These are phyloP conservation scores for Drosophila sechellia DNA, from an alignment of 1,140 invertebrate genomes.

Conservation along the genomic window DNA sequence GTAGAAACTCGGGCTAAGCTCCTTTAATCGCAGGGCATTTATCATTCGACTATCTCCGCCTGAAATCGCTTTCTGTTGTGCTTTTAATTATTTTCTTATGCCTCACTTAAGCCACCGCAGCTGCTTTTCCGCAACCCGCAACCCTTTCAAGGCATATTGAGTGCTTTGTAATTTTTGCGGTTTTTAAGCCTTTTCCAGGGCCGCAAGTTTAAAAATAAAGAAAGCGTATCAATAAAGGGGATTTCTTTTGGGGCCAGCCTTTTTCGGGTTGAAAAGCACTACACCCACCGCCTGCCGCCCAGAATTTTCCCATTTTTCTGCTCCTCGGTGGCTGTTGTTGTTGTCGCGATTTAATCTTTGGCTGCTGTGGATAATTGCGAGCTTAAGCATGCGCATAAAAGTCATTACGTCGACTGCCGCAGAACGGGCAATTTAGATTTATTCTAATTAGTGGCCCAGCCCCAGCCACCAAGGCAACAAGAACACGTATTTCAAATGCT, in stretches of 20 bases:
- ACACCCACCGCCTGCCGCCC: neutral
- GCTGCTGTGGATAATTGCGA: slow-evolving; percentile 79
- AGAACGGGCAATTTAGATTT: slow-evolving; percentile 81
- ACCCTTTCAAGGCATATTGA: slow-evolving; percentile 38
- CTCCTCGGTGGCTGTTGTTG: slow-evolving; percentile 12
- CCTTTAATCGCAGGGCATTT: slow-evolving; percentile 40
- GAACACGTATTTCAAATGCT: slow-evolving; percentile 68
- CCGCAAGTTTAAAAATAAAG: slow-evolving; percentile 39
- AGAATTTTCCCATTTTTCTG: slow-evolving; percentile 21
- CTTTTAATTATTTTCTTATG: slow-evolving; percentile 80
- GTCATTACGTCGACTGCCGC: slow-evolving; percentile 78
- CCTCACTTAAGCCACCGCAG: slow-evolving; percentile 59
- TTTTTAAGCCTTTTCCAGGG: slow-evolving; percentile 63
- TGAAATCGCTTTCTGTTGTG: slow-evolving; percentile 44
- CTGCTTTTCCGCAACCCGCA: neutral
- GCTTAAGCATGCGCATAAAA: slow-evolving; percentile 81
- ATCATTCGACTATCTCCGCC: slow-evolving; percentile 33
- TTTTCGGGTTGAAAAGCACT: neutral
- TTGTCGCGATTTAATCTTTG: slow-evolving; percentile 77
- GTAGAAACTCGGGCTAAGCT: neutral
- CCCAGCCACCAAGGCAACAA: slow-evolving; percentile 31
- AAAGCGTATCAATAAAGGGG: slow-evolving; percentile 73
- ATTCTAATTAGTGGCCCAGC: slow-evolving; percentile 70
- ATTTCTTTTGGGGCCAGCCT: slow-evolving; percentile 37
- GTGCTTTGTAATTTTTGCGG: slow-evolving; percentile 78